A percentile compares a stretch with the other conserved stretches of the same genome.
phyloP scores from a whole-genome alignment of 2,113 vertebrate genomes.

The Penelope pileata region DNA sequence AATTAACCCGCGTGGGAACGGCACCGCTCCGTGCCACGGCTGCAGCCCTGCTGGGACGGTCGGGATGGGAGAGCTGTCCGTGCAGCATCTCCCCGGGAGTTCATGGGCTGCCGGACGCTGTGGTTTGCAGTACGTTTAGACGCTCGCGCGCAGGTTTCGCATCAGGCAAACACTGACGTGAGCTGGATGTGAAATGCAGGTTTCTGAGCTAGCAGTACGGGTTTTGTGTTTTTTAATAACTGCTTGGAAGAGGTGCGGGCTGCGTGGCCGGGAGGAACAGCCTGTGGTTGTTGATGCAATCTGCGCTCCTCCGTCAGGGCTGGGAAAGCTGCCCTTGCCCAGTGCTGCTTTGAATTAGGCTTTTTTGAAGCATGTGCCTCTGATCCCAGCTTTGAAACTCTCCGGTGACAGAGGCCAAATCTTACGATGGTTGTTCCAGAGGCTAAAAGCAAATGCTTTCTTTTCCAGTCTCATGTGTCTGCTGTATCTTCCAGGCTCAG shows the following conservation, averaged over 20 bases:
- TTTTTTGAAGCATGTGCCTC: not conserved
- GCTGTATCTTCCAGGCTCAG: not conserved
- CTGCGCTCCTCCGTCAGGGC: not conserved
- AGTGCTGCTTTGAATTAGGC: not conserved
- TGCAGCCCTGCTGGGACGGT: not conserved
- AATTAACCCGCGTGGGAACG: too few relatives aligned
- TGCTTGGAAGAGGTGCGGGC: not conserved
- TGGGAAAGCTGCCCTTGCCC: not conserved
- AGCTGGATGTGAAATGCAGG: not conserved
- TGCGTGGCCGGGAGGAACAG: not conserved
- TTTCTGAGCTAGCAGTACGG: not conserved
- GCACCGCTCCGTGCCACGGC: not conserved
- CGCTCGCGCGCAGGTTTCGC: not conserved
- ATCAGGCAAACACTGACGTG: accelerated
- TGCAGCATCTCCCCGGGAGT: too few relatives aligned
- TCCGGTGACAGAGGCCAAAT: not conserved
- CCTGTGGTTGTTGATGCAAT: not conserved
- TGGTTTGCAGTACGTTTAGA: not conserved
- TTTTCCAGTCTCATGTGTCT: not conserved
- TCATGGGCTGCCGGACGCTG: too few relatives aligned
- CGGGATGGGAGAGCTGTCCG: not conserved
- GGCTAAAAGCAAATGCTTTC: not conserved
- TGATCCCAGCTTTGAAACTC: not conserved
- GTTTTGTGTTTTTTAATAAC: not conserved
- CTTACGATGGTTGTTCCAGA: not conserved